Percentiles rank a stretch among this genome's conserved stretches.
Evolutionary conservation across 2,113 vertebrate species (phyloP).

Genomic region (Pygoscelis antarcticus): DNA sequence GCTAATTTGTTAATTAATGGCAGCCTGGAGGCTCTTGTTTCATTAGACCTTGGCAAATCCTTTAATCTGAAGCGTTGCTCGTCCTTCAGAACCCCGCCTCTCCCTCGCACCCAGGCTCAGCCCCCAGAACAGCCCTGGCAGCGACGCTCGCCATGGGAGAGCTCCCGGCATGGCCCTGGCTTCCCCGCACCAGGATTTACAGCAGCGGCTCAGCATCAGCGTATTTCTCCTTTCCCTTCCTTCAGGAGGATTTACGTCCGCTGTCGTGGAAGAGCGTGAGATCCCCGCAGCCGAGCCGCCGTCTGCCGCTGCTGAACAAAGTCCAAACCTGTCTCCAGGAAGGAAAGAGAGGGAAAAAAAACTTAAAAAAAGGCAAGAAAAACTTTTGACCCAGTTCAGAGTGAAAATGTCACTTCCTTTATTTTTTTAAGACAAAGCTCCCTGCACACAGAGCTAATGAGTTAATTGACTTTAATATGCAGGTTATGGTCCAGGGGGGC

Average conservation of each 20-base stretch:
- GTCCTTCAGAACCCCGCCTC: not conserved
- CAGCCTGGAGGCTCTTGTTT: conserved; percentile 21
- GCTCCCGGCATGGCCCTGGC: not conserved
- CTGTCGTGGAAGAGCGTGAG: accelerated
- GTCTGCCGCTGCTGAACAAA: accelerated
- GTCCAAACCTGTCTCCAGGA: not conserved
- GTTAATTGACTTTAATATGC: not conserved
- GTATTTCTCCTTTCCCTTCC: not conserved
- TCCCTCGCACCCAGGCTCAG: not conserved
- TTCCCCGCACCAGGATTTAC: not conserved
- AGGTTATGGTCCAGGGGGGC: not conserved
- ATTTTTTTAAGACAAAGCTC: not conserved
- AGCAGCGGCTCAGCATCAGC: not conserved
- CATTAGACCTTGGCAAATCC: not conserved
- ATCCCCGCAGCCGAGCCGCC: accelerated
- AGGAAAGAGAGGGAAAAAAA: not conserved
- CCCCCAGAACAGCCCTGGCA: not conserved
- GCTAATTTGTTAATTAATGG: conserved; percentile 55
- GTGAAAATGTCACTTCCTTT: not conserved
- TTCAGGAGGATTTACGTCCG: not conserved
- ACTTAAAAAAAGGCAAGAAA: not conserved
- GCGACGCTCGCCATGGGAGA: not conserved
- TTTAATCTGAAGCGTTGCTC: not conserved
- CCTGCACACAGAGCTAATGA: accelerated
- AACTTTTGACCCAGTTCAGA: not conserved